A percentile compares a stretch with the other conserved stretches of the same genome.
phyloP scores from a whole-genome alignment of 1,140 invertebrate species.

The Batillaria attramentaria region DNA sequence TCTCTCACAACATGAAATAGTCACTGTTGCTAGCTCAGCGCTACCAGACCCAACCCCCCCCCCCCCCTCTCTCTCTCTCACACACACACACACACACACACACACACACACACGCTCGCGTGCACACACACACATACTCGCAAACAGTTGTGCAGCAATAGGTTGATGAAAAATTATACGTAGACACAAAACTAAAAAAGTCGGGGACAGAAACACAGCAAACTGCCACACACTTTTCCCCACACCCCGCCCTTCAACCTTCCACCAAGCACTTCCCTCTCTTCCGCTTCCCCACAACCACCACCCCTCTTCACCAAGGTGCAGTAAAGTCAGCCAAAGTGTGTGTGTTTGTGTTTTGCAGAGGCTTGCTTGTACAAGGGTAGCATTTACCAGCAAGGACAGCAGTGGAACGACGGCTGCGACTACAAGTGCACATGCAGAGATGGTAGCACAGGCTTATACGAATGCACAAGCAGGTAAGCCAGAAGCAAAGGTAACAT shows the following conservation, averaged over 20 bases:
- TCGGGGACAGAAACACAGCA: background rate
- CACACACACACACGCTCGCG: no score
- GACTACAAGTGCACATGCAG: constrained; percentile 46
- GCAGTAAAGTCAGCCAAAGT: background rate
- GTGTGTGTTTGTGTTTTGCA: constrained; percentile 26
- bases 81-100: no score
- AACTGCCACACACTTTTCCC: no score
- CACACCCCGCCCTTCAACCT: background rate
- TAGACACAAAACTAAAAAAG: background rate
- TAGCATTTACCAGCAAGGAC: constrained; percentile 41
- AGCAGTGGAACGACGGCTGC: constrained; percentile 53
- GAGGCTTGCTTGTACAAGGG: constrained; percentile 50
- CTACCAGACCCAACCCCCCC: no score
- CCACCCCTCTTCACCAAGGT: background rate
- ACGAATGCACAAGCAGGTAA: constrained; percentile 47
- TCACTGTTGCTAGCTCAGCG: background rate
- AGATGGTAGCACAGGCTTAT: constrained; percentile 38
- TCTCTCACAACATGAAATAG: background rate
- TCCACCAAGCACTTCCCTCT: background rate
- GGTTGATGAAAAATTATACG: background rate
- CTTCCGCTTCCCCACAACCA: background rate
- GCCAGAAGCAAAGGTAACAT: no score
- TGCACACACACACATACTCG: no score
- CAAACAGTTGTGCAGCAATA: no score
- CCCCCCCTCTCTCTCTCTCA: no score